Percentiles rank a stretch among this genome's conserved stretches.
Conservation (phyloP, 2,797 vertebrate genomes). For the Crenichthys baileyi region DNA sequence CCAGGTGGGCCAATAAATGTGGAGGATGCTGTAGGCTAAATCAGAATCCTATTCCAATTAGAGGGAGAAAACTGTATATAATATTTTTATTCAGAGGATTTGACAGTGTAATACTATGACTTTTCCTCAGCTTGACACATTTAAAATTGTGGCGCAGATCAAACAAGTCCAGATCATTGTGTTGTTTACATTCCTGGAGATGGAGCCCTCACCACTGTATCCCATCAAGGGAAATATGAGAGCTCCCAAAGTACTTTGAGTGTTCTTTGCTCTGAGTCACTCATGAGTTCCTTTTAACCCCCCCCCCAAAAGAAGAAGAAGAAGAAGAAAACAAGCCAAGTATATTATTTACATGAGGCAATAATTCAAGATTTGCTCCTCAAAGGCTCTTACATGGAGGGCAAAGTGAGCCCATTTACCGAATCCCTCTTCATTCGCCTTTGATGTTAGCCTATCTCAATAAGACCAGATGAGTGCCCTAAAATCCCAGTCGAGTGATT, state of each 20-base stretch:
- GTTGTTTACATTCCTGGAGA: conserved; percentile 77
- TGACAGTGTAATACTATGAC: conserved; percentile 33
- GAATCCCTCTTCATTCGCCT: conserved; percentile 76
- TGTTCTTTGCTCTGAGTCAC: conserved; percentile 68
- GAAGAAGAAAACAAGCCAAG: conserved; percentile 52
- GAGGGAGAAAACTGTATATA: conserved; percentile 47
- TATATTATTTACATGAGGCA: conserved; percentile 80
- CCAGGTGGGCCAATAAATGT: neutral
- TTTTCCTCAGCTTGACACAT: conserved; percentile 36
- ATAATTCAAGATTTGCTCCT: conserved; percentile 80
- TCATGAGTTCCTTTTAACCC: conserved; percentile 65
- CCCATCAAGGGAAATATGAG: conserved; percentile 75
- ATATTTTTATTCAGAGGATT: conserved; percentile 50
- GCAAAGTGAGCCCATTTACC: conserved; percentile 72
- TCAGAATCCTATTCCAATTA: conserved; percentile 56
- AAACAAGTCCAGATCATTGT: conserved; percentile 58
- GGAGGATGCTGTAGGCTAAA: conserved; percentile 26
- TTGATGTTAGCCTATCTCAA: conserved; percentile 79
- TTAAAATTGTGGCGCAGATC: conserved; percentile 56
- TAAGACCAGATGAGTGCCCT: conserved; percentile 80
- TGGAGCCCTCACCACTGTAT: conserved; percentile 61
- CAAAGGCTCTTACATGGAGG: conserved; percentile 71
- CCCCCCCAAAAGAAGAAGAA: conserved; percentile 3
- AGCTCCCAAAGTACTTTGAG: conserved; percentile 71
- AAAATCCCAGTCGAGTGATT: conserved; percentile 81